These are phyloP conservation scores for Isoperla grammatica DNA, from an alignment of 2,888 invertebrate genomes.

Conservation along the genomic window DNA sequence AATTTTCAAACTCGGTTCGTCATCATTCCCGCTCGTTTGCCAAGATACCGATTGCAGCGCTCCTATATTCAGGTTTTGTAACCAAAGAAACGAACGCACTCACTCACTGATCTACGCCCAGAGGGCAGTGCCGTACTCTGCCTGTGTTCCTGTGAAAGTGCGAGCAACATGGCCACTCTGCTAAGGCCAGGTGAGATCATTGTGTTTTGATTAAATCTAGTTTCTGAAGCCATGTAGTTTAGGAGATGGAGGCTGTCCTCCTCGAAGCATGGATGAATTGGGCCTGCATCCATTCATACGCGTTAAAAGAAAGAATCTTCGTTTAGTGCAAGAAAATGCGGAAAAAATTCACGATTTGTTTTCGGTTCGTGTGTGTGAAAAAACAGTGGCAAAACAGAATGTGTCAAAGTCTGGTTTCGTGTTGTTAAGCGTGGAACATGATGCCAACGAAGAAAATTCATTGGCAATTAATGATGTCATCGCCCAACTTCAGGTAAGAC, in stretches of 20 bases:
- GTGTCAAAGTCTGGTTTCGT: conserved; percentile 28
- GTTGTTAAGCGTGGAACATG: conserved; percentile 29
- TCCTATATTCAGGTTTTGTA: too few species aligned
- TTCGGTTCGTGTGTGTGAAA: conserved; percentile 33
- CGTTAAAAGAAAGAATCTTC: conserved; percentile 33
- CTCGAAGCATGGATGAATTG: conserved; percentile 35
- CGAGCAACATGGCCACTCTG: conserved; percentile 2
- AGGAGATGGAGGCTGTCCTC: conserved; percentile 33
- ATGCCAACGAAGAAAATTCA: conserved; percentile 17
- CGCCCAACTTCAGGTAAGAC: conserved; percentile 27
- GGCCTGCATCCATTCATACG: conserved; percentile 31
- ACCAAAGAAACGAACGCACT: too few species aligned
- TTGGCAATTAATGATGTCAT: conserved; percentile 23
- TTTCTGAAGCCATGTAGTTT: conserved; percentile 22
- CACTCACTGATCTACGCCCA: too few species aligned
- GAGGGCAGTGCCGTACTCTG: too few species aligned
- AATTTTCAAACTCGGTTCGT: too few species aligned
- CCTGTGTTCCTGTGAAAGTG: neutral
- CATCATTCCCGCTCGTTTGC: too few species aligned
- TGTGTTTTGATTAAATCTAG: neutral
- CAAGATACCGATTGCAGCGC: too few species aligned
- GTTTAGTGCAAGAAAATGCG: conserved; percentile 30
- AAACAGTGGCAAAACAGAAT: conserved; percentile 26
- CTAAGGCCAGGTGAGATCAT: conserved; percentile 8
- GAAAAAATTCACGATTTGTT: conserved; percentile 32